Conservation (phyloP, 2,797 vertebrate species). For the Acanthurus lineatus region DNA sequence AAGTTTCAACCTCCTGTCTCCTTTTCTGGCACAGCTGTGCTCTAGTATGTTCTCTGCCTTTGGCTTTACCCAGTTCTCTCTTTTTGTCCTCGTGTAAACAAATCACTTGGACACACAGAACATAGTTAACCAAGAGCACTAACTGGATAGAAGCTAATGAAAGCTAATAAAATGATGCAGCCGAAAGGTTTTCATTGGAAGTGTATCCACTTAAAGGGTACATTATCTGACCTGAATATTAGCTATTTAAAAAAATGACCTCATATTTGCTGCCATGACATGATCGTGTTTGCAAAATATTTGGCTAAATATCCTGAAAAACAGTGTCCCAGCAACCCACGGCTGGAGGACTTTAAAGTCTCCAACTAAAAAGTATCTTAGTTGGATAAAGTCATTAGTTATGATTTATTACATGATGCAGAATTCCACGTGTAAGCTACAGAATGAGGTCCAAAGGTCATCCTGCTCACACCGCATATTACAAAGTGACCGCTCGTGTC, state of each 20-base stretch:
- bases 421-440: slow-evolving; percentile 6
- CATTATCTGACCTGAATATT: neutral
- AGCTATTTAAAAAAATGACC: too few relatives aligned
- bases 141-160: slow-evolving; percentile 1
- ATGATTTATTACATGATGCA: neutral
- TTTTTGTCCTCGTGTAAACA: slow-evolving; percentile 25
- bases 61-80: neutral
- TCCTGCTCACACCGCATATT: slow-evolving; percentile 7
- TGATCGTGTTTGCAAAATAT: too few relatives aligned
- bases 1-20: slow-evolving; percentile 11
- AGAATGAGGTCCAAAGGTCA: slow-evolving; percentile 34
- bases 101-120: slow-evolving; percentile 11
- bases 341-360: too few relatives aligned
- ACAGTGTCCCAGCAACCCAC: too few relatives aligned
- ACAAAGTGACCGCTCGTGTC: slow-evolving; percentile 42
- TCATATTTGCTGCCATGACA: too few relatives aligned
- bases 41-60: slow-evolving; percentile 35
- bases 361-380: too few relatives aligned
- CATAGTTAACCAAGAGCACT: slow-evolving; percentile 19
- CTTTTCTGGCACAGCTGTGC: neutral
- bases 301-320: too few relatives aligned
- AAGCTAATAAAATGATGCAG: slow-evolving; percentile 13
- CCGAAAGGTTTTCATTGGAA: neutral
- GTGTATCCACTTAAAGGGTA: neutral
- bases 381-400: too few relatives aligned